Percentiles rank a stretch among this genome's conserved stretches.
phyloP scores from a whole-genome alignment of 2,888 invertebrate species.

The Tiliacea aurago region DNA sequence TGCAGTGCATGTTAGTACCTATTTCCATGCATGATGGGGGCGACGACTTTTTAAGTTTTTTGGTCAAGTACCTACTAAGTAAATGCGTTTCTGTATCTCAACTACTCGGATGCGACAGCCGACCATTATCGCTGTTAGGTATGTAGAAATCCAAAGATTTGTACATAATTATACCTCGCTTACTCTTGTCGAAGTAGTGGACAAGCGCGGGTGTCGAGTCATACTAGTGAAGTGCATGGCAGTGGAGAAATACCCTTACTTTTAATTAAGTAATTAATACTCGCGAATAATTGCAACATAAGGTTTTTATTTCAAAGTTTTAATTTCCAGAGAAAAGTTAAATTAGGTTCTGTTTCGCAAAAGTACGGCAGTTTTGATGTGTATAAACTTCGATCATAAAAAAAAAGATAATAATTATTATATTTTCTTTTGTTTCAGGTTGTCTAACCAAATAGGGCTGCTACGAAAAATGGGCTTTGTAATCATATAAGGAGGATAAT shows the following conservation, averaged over 20 bases:
- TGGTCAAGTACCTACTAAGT: neutral
- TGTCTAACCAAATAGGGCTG: constrained; percentile 8
- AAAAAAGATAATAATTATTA: neutral
- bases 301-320: too few species aligned
- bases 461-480: constrained; percentile 45
- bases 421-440: constrained; percentile 55
- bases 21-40: neutral
- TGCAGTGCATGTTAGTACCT: neutral
- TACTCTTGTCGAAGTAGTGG: neutral
- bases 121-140: neutral
- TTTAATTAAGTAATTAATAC: neutral
- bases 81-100: neutral
- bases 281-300: too few species aligned
- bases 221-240: neutral
- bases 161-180: neutral
- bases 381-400: too few species aligned
- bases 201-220: neutral
- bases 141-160: neutral
- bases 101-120: neutral
- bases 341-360: too few species aligned
- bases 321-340: too few species aligned
- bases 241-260: neutral
- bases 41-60: neutral
- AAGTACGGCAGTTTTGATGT: too few species aligned
- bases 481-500: neutral